Evolutionary conservation across 2,888 invertebrate genomes (phyloP), one percentile per base, ranked within the genome.

Genomic region (Sicus ferrugineus): DNA sequence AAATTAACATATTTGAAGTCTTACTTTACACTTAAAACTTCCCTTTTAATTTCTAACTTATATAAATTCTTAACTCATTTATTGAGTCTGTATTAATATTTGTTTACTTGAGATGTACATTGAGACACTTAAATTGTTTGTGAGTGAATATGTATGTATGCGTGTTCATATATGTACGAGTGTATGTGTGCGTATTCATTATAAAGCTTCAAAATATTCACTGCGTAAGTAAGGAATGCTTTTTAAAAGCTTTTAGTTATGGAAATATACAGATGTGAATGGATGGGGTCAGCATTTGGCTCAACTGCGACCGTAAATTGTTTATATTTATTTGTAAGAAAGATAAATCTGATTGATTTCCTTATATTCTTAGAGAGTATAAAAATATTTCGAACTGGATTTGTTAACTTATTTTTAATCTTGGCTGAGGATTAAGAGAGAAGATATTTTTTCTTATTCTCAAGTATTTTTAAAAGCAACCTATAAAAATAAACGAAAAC

Each of bases 331-430:
- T 56, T 26, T 54, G 26, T 9, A n/a, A 42, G 42, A 42, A 6
- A 38, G 38, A 38, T 38, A 11, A 38, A 9, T 38, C 38, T 11
- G 38, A n/a, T 38, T 38, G 38, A 4, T 23, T 54, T 48, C 48
- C 62, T 62, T 62, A 67, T 16, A 48, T 26, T 30, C 61, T 61
- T 62, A 52, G 46, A 62, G 28, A 70, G 70, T 70, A 67, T 34
- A 70, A 70, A 70, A 70, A 70, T 66, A 70, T 66, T 48, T 66
- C 59, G 61, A 54, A 28, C 62, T 59, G 28, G 59, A 65, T 48
- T 59, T 69, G n/a, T 65, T 42, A 26, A 62, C 16, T 34, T 26
- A 54, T 68, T 34, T 58, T 14, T 56, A 19, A 23, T 19, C 16
- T n/a, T 19, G 30, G 14, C 30, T 16, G n/a, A n/a, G n/a, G n/a